A percentile compares a stretch with the other conserved stretches of the same genome.
Evolutionary conservation across 2,888 invertebrate species (phyloP).

Genomic region (Matsumyia berberina): DNA sequence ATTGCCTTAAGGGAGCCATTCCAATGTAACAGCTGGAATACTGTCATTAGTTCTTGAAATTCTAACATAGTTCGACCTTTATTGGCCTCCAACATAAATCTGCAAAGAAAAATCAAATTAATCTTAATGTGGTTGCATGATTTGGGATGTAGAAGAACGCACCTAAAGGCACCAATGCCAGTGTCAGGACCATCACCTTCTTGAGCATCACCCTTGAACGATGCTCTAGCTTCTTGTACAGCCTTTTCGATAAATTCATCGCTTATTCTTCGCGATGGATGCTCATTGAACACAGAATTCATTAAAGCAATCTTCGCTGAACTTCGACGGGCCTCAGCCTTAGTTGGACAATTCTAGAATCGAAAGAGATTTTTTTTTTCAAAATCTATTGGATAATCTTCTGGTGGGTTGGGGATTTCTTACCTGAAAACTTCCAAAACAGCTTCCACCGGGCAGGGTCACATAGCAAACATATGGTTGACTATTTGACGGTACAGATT

Average conservation of each 20-base stretch:
- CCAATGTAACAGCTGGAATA: slow-evolving; percentile 97
- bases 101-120: slow-evolving; percentile 78
- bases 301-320: slow-evolving; percentile 98
- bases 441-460: slow-evolving; percentile 96
- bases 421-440: slow-evolving; percentile 98
- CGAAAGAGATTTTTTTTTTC: slow-evolving; percentile 33
- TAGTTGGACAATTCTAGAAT: slow-evolving; percentile 95
- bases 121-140: not conserved
- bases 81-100: slow-evolving; percentile 91
- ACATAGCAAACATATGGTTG: slow-evolving; percentile 98
- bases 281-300: slow-evolving; percentile 98
- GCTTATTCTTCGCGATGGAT: slow-evolving; percentile 95
- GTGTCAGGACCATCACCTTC: slow-evolving; percentile 89
- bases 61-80: slow-evolving; percentile 97
- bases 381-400: not conserved
- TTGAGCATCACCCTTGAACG: slow-evolving; percentile 89
- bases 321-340: slow-evolving; percentile 96
- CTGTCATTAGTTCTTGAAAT: slow-evolving; percentile 99
- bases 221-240: slow-evolving; percentile 94
- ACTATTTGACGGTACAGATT: slow-evolving; percentile 95
- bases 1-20: slow-evolving; percentile 98
- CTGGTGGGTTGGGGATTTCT: slow-evolving; percentile 36
- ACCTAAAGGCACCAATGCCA: slow-evolving; percentile 90
- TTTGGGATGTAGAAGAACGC: slow-evolving; percentile 49
- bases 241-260: slow-evolving; percentile 98